Conservation (phyloP, 2,888 invertebrate genomes). For the Cataglyphis albicans region DNA sequence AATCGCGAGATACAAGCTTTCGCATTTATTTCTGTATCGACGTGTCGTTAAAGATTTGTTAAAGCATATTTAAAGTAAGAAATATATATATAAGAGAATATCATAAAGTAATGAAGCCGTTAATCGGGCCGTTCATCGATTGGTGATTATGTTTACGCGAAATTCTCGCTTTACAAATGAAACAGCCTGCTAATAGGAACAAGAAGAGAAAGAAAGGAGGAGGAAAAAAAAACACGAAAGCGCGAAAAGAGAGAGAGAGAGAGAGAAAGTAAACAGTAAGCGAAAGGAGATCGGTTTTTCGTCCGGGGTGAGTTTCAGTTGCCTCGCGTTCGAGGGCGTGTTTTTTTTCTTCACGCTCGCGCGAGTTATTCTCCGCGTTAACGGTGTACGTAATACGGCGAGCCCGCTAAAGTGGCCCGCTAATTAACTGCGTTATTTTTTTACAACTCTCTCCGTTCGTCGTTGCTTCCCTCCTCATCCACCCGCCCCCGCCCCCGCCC, state of each 20-base stretch:
- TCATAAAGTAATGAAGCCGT: background rate
- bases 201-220: constrained; percentile 46
- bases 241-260: constrained; percentile 1
- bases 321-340: constrained; percentile 78
- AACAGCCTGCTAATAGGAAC: constrained; percentile 51
- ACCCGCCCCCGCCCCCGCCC: background rate
- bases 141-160: background rate
- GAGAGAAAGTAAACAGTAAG: constrained; percentile 17
- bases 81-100: background rate
- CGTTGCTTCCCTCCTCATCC: constrained; percentile 29
- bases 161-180: background rate
- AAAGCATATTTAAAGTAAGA: background rate
- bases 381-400: constrained; percentile 76
- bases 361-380: constrained; percentile 82
- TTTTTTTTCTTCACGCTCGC: constrained; percentile 71
- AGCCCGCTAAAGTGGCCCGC: constrained; percentile 81
- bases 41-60: background rate
- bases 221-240: background rate
- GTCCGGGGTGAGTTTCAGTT: constrained; percentile 77
- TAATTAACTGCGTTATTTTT: constrained; percentile 85
- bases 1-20: constrained; percentile 3
- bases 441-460: constrained; percentile 72
- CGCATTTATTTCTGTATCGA: background rate
- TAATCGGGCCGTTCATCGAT: background rate
- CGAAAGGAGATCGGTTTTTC: constrained; percentile 51